Base-by-base conservation (phyloP, 2,797 vertebrate species). In the Silurus aristotelis region DNA sequence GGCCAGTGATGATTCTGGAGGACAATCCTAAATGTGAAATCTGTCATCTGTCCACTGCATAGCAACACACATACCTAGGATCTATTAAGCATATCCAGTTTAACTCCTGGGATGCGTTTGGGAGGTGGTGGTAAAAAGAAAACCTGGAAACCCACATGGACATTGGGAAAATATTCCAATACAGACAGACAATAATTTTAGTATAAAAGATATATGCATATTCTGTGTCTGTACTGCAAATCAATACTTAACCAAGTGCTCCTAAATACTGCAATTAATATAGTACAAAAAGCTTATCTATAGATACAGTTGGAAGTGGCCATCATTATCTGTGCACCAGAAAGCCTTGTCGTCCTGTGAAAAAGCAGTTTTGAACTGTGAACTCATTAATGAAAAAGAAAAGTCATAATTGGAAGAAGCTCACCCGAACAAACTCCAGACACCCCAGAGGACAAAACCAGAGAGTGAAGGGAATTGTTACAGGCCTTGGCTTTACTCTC, bases 341-440 rank as follows among this genome's bases (percentile, higher is more conserved):
- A 84, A 58, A 86, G 63, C 17, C 67, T 58, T 13, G 10, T 79
- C 84, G 83, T 48, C 6, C 25, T 73, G 83, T 85, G 68, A 80
- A 80, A 63, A 72, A 25, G 68, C 52, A 84, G 84, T 90, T 91
- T 87, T 92, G 87, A 90, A 90, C 85, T 87, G 80, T 88, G 91
- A 86, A 85, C 68, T 90, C 56, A 86, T 93, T 92, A 89, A 89
- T 87, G 85, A 88, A 70, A 84, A 83, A 89, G 89, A 87, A 89
- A 90, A 89, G 4, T 88, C 84, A 86, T 93, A 93, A 94, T 91
- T 93, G 92, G 92, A 93, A 89, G 90, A 58, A 55, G 90, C 91
- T 94, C 90, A 92, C 92, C 91, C 93, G 90, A 92, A 88, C 79
- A 89, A 91, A 90, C 91, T 92, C 89, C 92, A 78, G 84, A 89